Percentiles rank a stretch among this genome's conserved stretches.
Evolutionary conservation across 2,888 invertebrate species (phyloP).

Genomic region (Piscicola geometra): DNA sequence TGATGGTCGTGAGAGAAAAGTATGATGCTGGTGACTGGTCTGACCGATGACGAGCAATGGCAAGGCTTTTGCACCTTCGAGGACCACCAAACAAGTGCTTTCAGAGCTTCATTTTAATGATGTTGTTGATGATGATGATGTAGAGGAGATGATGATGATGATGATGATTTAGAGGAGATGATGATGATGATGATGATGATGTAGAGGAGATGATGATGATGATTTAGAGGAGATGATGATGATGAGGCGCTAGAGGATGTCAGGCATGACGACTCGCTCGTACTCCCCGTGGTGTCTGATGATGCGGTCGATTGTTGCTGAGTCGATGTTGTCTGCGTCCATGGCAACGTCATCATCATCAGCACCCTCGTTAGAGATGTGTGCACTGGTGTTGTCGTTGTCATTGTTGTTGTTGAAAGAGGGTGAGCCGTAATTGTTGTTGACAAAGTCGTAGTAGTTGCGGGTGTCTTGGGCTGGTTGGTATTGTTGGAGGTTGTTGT

Average conservation of each 20-base stretch:
- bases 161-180: not conserved
- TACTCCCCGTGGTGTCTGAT: constrained; percentile 1
- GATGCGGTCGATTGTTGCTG: constrained; percentile 6
- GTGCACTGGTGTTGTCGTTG: not conserved
- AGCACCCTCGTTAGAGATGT: not conserved
- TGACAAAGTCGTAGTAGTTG: constrained; percentile 12
- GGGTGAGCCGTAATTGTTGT: not conserved
- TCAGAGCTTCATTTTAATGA: not conserved
- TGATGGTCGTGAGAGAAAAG: too few species aligned
- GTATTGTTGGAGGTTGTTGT: not conserved
- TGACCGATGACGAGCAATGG: too few species aligned
- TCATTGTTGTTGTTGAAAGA: not conserved
- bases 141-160: not conserved
- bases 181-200: constrained; percentile 20
- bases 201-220: not conserved
- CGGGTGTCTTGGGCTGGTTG: constrained; percentile 2
- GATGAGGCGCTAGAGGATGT: not conserved
- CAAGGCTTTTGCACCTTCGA: too few species aligned
- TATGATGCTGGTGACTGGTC: too few species aligned
- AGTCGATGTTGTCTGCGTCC: constrained; percentile 14
- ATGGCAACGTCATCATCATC: not conserved
- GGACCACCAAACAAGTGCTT: not conserved
- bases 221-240: not conserved
- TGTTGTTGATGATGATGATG: not conserved
- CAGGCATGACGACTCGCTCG: constrained; percentile 10